Conservation (phyloP, 2,797 vertebrate species). For the Anableps anableps region DNA sequence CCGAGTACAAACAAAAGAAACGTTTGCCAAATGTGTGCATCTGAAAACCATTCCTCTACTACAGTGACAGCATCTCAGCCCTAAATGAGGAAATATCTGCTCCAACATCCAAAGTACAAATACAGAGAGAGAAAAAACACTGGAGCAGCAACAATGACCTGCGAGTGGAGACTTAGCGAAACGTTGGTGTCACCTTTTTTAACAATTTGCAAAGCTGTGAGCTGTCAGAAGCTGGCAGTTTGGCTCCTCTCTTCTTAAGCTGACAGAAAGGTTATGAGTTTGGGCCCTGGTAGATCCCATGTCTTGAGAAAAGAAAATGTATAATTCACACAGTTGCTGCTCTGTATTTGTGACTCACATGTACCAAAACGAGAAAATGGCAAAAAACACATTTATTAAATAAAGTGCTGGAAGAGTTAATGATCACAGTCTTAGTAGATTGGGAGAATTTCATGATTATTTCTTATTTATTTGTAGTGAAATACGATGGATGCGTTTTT, state of each 20-base stretch:
- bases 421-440: conserved; percentile 11
- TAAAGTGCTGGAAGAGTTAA: neutral
- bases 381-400: neutral
- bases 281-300: conserved; percentile 18
- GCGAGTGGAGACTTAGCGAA: conserved; percentile 28
- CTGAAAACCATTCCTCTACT: conserved; percentile 14
- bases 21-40: conserved; percentile 7
- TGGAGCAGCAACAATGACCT: conserved; percentile 30
- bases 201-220: conserved; percentile 34
- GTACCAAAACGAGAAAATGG: neutral
- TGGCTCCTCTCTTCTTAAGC: conserved; percentile 31
- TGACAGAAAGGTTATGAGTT: conserved; percentile 42
- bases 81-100: conserved; percentile 40
- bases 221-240: conserved; percentile 46
- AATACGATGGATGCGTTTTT: conserved; percentile 2
- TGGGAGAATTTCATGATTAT: neutral
- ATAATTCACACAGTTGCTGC: conserved; percentile 27
- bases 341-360: conserved; percentile 19
- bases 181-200: conserved; percentile 39
- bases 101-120: conserved; percentile 29
- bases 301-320: conserved; percentile 12
- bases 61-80: conserved; percentile 8
- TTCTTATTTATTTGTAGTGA: conserved; percentile 2
- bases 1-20: conserved; percentile 11
- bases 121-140: conserved; percentile 3